Evolutionary conservation across 2,113 vertebrate species (phyloP).

Genomic region (Rhinopomastus cyanomelas): DNA sequence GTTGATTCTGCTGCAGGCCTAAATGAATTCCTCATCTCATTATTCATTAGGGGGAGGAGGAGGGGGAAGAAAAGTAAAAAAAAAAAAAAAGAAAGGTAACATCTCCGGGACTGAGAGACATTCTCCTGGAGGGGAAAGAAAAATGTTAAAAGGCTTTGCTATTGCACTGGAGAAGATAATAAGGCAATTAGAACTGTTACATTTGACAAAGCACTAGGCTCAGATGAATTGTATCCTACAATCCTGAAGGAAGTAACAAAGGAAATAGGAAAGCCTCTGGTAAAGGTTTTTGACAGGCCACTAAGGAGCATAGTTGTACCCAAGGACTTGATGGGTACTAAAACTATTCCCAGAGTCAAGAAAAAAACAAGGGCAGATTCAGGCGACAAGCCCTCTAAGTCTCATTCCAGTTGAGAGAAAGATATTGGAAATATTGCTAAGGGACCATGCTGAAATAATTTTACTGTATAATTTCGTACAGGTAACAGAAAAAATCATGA

Average conservation of each 20-base stretch:
- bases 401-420: conserved; percentile 23
- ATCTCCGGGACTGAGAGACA: conserved; percentile 27
- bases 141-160: conserved; percentile 67
- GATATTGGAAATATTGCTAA: conserved; percentile 44
- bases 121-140: conserved; percentile 61
- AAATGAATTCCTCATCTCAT: conserved; percentile 54
- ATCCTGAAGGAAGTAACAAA: conserved; percentile 59
- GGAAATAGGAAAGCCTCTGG: conserved; percentile 52
- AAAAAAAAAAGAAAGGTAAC: neutral
- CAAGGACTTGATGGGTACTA: conserved; percentile 21
- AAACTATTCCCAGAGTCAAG: conserved; percentile 19
- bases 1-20: conserved; percentile 50
- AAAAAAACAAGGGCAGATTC: conserved; percentile 27
- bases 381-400: neutral
- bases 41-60: neutral
- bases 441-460: neutral
- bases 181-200: conserved; percentile 66
- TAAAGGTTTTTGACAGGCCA: conserved; percentile 42
- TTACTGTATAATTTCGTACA: conserved; percentile 8
- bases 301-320: conserved; percentile 1
- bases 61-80: too few relatives aligned
- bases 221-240: conserved; percentile 57
- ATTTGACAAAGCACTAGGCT: conserved; percentile 58
- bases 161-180: conserved; percentile 60
- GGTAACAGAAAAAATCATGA: neutral